Conservation (phyloP, 2,888 invertebrate species). For the Holacanthella duospinosa region DNA sequence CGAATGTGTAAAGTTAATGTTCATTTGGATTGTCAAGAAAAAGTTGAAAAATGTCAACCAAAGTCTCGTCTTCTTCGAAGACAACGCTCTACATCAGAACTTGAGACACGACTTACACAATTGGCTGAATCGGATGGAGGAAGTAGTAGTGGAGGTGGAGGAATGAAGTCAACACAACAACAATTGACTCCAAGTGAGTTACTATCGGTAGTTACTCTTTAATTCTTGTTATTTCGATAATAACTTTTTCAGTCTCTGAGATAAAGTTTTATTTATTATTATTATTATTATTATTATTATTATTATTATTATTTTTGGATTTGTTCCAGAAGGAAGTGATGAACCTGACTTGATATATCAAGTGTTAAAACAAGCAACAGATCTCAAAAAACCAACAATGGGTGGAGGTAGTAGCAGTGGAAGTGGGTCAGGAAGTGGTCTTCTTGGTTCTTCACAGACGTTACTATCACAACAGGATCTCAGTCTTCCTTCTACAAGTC, state of each 20-base stretch:
- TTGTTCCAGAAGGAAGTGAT: slow-evolving; percentile 46
- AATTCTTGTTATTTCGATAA: neutral
- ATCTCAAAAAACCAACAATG: slow-evolving; percentile 41
- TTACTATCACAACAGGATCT: slow-evolving; percentile 34
- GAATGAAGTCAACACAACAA: slow-evolving; percentile 27
- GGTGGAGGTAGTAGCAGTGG: slow-evolving; percentile 24
- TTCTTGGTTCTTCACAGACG: slow-evolving; percentile 33
- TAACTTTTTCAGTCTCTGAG: too few relatives aligned
- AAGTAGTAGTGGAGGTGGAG: slow-evolving; percentile 9
- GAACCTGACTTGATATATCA: slow-evolving; percentile 89
- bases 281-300: too few relatives aligned
- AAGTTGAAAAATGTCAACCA: slow-evolving; percentile 73
- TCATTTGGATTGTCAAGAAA: slow-evolving; percentile 69
- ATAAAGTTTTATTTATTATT: too few relatives aligned
- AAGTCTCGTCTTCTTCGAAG: slow-evolving; percentile 71
- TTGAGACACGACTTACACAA: slow-evolving; percentile 40
- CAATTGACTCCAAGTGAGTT: neutral
- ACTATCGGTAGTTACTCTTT: neutral
- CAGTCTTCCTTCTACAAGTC: slow-evolving; percentile 8
- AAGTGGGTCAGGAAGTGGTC: slow-evolving; percentile 29
- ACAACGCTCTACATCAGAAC: slow-evolving; percentile 72
- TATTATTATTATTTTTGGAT: too few relatives aligned
- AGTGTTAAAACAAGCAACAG: slow-evolving; percentile 87
- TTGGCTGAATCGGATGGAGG: slow-evolving; percentile 19
- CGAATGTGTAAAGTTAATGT: slow-evolving; percentile 83